Base-by-base conservation (phyloP, 1,140 invertebrate species). In the Tyrophagus putrescentiae region DNA sequence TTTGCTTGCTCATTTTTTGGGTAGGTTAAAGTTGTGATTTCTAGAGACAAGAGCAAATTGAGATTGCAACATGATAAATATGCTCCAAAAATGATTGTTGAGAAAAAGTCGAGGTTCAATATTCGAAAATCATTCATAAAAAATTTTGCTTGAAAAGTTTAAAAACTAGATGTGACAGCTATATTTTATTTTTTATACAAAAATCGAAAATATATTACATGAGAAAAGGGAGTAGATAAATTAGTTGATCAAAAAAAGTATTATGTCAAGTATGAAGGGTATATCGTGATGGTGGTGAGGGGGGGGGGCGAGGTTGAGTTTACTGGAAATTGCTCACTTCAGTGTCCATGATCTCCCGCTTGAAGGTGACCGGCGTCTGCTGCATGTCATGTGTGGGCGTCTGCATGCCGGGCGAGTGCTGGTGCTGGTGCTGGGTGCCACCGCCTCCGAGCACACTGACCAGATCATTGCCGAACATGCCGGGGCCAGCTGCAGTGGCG, bases 331-430 rank as follows among this genome's bases (percentile, higher is more conserved):
- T 41, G 25, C 25, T 59, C 7, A 59, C 25, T 29, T 59, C 57
- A 3, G 39, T 42, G n/a, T 59, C 57, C 9, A 42, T 59, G 16
- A 42, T 29, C 27, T 59, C 57, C 5, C 57, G 36, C 27, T 59
- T 59, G 25, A 59, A 59, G 4, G 57, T 28, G 21, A 57, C 16
- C 11, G 56, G 11, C 23, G 39, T 18, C 18, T 33, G 11, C 44
- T 57, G 56, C 16, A 57, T 39, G 16, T 57, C 32, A 41, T 57
- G 32, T 50, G 56, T 36, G 18, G 25, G 33, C 18, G 11, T 48
- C 21, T 16, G 25, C 28, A 33, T 52, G 29, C 25, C 32, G 34
- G 28, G 56, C 31, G 25, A 57, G 31, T 18, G 52, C 18, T 56
- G 3, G 21, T 4, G 29, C 4, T 21, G 52, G 21, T 56, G 21